Base-by-base conservation (phyloP, 1,140 invertebrate species). In the Metaphire vulgaris region DNA sequence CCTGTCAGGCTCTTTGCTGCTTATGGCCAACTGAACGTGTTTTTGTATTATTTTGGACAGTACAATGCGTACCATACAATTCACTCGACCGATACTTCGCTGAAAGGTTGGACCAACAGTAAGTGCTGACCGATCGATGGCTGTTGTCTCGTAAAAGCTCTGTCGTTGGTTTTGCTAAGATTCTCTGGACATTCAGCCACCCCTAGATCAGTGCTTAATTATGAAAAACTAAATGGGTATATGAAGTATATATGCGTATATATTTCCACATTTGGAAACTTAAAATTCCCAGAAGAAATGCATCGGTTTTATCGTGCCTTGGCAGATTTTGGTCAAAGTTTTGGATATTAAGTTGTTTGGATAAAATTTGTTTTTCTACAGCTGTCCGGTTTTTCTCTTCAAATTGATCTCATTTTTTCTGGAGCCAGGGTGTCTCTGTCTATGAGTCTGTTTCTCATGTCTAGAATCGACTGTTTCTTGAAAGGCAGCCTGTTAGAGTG, bases 51-150 rank as follows among this genome's bases (percentile, higher is more conserved):
- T 81, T 81, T n/a, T n/a, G 76, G 77, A 72, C 81, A 83, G 85
- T 84, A 85, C 81, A 83, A 81, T 74, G 93, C 93, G 0, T 97
- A 97, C 86, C 94, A 95, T 83, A 96, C 94, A 15, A 92, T 96
- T 71, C 92, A 93, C 81, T 90, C 92, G 74, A 90, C 92, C 31
- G 93, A 94, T 80, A 90, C 92, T 6, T 91, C 91, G 75, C 87
- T 90, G 1, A 92, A 93, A 79, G 90, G 91, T 16, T 93, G 92
- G 91, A 91, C 89, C 76, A 87, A 91, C 72, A 84, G 85, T 85
- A 85, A 85, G 83, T 85, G 67, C 21, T 2, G 34, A 15, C 28
- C 41, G 41, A 56, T n/a, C n/a, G 21, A 21, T 21, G 14, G 67
- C 67, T 26, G n/a, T 31, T 28, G 67, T 69, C 16, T 29, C 16